Conservation (phyloP, 2,797 vertebrate genomes). For the Podargus strigoides region DNA sequence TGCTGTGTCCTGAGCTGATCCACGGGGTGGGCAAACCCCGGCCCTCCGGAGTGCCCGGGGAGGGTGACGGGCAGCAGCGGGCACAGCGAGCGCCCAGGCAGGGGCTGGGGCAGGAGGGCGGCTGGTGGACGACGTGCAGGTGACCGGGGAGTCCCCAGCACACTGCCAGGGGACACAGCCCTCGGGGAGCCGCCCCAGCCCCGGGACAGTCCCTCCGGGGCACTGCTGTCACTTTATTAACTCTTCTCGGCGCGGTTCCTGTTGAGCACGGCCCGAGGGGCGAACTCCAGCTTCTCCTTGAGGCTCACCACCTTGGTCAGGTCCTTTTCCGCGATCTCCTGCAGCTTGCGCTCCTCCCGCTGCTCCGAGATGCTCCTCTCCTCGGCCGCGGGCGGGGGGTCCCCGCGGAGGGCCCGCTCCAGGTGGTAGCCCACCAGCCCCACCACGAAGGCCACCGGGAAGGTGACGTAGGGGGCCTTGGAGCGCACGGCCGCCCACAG, state of each 20-base stretch:
- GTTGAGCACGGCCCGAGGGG: conserved; percentile 91
- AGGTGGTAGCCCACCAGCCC: conserved; percentile 94
- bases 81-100: rapidly evolving
- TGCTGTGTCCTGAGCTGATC: not conserved
- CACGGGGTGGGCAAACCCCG: not conserved
- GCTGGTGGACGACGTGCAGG: not conserved
- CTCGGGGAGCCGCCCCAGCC: too few relatives aligned
- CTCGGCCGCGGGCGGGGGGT: conserved; percentile 70
- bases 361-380: conserved; percentile 87
- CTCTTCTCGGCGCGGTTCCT: conserved; percentile 90
- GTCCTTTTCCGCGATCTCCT: conserved; percentile 86
- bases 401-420: conserved; percentile 91
- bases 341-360: conserved; percentile 90
- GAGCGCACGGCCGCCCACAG: conserved; percentile 84
- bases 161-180: too few relatives aligned
- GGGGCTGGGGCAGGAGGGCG: not conserved
- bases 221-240: conserved; percentile 48
- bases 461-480: conserved; percentile 94
- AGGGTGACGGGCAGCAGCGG: not conserved
- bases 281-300: conserved; percentile 93
- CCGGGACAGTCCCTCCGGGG: not conserved
- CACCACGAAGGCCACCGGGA: conserved; percentile 94
- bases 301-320: conserved; percentile 92
- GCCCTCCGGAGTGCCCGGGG: not conserved
- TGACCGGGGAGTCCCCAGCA: not conserved